A percentile compares a stretch with the other conserved stretches of the same genome.
phyloP scores from a whole-genome alignment of 2,888 invertebrate genomes.

The Acronicta aceris region DNA sequence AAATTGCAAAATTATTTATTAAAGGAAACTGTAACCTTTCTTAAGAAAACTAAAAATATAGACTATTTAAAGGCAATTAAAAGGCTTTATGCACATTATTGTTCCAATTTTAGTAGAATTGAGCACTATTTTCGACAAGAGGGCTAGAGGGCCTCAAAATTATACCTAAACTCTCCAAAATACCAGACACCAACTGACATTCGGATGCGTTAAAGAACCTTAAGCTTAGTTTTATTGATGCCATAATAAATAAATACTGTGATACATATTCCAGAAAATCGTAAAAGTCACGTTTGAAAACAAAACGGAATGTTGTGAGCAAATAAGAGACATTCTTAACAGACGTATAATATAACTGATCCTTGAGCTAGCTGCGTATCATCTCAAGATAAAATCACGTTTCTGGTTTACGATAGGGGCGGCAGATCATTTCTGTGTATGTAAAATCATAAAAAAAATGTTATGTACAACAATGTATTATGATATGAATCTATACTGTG shows the following conservation, averaged over 20 bases:
- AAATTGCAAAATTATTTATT: not conserved
- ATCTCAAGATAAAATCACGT: slow-evolving; percentile 42
- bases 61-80: too few species aligned
- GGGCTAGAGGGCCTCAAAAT: too few species aligned
- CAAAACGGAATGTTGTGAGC: slow-evolving; percentile 8
- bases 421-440: slow-evolving; percentile 17
- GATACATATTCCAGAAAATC: slow-evolving; percentile 20
- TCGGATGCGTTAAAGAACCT: not conserved
- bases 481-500: too few species aligned
- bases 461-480: too few species aligned
- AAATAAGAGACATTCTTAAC: slow-evolving; percentile 35
- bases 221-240: not conserved
- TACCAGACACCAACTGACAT: not conserved
- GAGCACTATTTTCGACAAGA: too few species aligned
- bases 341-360: slow-evolving; percentile 20
- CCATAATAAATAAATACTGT: not conserved
- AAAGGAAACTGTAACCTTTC: too few species aligned
- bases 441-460: slow-evolving; percentile 21
- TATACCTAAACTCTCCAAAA: too few species aligned
- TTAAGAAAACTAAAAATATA: not conserved
- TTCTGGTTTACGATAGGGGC: slow-evolving; percentile 10
- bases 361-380: slow-evolving; percentile 12
- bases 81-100: too few species aligned
- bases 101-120: too few species aligned
- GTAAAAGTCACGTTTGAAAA: slow-evolving; percentile 32